Conservation (phyloP, 2,797 vertebrate genomes). For the Menidia menidia region DNA sequence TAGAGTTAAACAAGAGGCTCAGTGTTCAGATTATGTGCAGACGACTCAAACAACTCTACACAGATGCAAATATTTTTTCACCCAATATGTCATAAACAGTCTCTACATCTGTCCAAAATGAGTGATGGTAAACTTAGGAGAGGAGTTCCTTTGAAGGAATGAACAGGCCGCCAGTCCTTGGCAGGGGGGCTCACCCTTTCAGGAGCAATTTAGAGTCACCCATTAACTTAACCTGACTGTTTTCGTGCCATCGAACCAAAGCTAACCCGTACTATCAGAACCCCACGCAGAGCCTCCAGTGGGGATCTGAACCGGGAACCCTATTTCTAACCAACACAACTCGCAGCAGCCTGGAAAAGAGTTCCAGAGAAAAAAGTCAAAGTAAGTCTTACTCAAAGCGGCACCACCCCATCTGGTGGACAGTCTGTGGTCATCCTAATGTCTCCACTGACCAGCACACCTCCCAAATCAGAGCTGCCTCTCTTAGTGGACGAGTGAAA, state of each 20-base stretch:
- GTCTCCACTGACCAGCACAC: not conserved
- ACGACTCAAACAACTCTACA: not conserved
- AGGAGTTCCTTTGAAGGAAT: not conserved
- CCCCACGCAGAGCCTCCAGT: too few species aligned
- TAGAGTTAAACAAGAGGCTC: not conserved
- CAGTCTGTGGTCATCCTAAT: not conserved
- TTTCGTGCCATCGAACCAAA: too few species aligned
- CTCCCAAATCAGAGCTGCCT: too few species aligned
- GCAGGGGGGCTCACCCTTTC: too few species aligned
- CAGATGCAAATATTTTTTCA: not conserved
- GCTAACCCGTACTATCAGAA: too few species aligned
- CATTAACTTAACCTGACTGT: too few species aligned
- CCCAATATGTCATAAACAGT: not conserved
- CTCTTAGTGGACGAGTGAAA: too few species aligned
- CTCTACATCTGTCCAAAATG: not conserved
- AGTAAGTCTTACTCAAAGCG: not conserved
- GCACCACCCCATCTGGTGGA: slow-evolving; percentile 51
- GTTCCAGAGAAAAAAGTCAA: not conserved
- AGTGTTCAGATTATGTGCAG: not conserved
- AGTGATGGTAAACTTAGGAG: not conserved
- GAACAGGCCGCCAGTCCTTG: not conserved
- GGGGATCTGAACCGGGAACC: too few species aligned
- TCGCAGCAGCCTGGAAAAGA: not conserved
- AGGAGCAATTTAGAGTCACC: too few species aligned
- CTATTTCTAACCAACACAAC: not conserved